Base-by-base conservation (phyloP, 2,113 vertebrate species). In the Chlorocebus sabaeus region DNA sequence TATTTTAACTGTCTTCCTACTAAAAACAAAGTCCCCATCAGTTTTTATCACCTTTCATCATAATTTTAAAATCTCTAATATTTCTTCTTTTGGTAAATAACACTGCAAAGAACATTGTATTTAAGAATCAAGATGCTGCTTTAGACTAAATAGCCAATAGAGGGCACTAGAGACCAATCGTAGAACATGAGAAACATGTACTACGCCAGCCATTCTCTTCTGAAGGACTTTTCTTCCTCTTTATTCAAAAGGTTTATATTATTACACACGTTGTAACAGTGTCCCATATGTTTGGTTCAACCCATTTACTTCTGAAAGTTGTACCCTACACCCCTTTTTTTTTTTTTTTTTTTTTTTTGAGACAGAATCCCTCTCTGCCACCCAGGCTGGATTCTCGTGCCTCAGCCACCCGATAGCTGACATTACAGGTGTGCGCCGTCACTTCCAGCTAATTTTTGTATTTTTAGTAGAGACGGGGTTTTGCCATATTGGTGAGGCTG, bases 81-180 rank as follows among this genome's bases (percentile, higher is more conserved):
- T 80, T 79, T 84, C 75, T 75, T 32, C 35, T 88, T 90, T 93
- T 92, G 64, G 64, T 94, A 90, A 95, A 93, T 48, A 97, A 96
- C 43, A 89, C 81, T 84, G 45, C 85, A 93, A 97, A 82, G 80
- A 92, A 97, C 76, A 90, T 1, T 43, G 20, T 81, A 22, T 50
- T 95, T 11, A 45, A 84, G 32, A 95, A 84, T 80, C n/a, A 55
- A 93, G 72, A 73, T n/a, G 43, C 6, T 85, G 92, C 61, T 85
- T 93, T 50, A 85, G n/a, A 64, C 45, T 13, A 75, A 97, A 96
- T 73, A 96, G 97, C 98, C 99, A 98, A 98, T 38, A 99, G 99
- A 99, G 98, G 99, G 98, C 98, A 98, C 98, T 97, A 96, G 97
- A 98, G 98, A 97, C 98, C 98, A 98, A 94, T 79, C 79, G 68